Evolutionary conservation across 2,113 vertebrate species (phyloP), one percentile per base, ranked within the genome.

Genomic region (Oenanthe melanoleuca): DNA sequence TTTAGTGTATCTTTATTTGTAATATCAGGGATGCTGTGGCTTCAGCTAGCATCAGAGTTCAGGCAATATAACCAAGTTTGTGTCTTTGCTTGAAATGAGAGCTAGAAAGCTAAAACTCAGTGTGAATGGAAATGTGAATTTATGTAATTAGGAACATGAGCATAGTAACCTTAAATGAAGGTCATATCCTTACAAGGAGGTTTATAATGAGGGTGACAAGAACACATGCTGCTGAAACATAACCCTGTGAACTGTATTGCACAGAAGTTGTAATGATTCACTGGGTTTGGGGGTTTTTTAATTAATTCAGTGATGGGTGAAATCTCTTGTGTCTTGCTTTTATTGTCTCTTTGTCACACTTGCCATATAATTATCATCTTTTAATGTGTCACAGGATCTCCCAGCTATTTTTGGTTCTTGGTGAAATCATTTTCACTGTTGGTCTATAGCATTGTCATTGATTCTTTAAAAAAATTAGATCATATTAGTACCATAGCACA

Each of bases 311-410:
- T 67, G 77, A 72, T 72, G 40, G 34, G 28, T 83, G 13, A 94
- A 88, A 84, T 84, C 77, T 86, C 74, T 69, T 2, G 4, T 74
- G 52, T 49, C 34, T 78, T 93, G 56, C 29, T 78, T 94, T 78
- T 92, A 74, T 86, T 94, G 75, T 65, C n/a, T 91, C 34, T 81
- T 88, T 78, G 37, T 91, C 69, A 44, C 40, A 80, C 91, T 93
- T 88, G 57, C 47, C 61, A 66, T 2, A 4, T 49, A 86, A 91
- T 93, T 79, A 56, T 55, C 2, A 65, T 81, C 49, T 66, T 83
- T 50, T 47, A 71, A 49, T 69, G 9, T 79, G 92, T 53, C 80
- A 71, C 21, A 71, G 33, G 20, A 45, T 86, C 53, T 91, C 31
- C 38, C 37, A 86, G 19, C 26, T 91, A 44, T 63, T 34, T 88